Percentiles rank a stretch among this genome's conserved stretches.
Evolutionary conservation across 2,113 vertebrate genomes (phyloP).

Genomic region (Galemys pyrenaicus): DNA sequence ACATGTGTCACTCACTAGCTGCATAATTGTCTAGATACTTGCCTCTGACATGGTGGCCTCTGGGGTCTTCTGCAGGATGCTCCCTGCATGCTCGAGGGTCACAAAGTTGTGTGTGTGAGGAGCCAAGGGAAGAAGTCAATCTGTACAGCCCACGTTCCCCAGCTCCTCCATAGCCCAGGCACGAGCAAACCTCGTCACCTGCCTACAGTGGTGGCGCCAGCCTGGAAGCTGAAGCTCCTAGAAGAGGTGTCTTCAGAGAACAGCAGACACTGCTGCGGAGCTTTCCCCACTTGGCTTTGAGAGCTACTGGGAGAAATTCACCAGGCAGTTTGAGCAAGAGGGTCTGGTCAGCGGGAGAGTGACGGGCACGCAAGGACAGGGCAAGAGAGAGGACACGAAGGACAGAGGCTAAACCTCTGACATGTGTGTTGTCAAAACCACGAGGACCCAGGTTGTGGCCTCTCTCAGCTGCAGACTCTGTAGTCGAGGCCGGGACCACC

Average conservation of each 20-base stretch:
- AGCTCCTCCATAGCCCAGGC: accelerated
- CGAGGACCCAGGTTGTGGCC: not conserved
- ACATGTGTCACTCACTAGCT: no score
- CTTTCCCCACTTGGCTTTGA: no score
- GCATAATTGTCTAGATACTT: no score
- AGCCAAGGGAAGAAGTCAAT: no score
- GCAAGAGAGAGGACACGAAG: no score
- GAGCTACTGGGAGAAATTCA: no score
- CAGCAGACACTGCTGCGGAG: no score
- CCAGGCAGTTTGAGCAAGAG: no score
- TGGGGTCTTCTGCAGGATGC: conserved; percentile 38
- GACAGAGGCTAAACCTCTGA: not conserved
- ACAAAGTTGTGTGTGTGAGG: not conserved
- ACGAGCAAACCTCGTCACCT: not conserved
- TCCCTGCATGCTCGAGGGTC: conserved; percentile 53
- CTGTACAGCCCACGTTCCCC: not conserved
- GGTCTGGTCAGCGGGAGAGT: no score
- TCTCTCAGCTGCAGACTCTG: accelerated
- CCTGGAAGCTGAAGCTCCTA: not conserved
- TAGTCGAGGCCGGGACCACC: accelerated
- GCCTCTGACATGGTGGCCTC: not conserved
- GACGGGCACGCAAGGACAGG: no score
- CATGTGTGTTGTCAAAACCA: not conserved
- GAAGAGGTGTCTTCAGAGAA: not conserved
- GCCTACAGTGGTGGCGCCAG: no score